Base-by-base conservation (phyloP, 1,140 invertebrate species). In the Caenorhabditis brenneri region DNA sequence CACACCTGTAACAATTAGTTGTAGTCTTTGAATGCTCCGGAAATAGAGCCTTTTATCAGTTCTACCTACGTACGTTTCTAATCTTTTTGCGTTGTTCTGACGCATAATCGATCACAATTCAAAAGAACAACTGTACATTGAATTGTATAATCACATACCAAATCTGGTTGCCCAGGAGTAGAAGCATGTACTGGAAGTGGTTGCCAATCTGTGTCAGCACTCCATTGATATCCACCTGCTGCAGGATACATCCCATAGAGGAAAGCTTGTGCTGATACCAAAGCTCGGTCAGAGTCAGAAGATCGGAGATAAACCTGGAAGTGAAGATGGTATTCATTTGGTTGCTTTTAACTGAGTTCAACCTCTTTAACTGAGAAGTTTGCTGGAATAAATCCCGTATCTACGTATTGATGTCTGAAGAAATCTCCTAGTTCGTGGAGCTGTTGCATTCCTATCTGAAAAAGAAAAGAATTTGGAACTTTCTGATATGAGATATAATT, bases 361-460 rank as follows among this genome's bases (percentile, higher is more conserved):
- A 46, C 51, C 36, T 80, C 78, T 80, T 55, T 80, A 6, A 51
- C 39, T 39, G 48, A 51, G 19, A 55, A 81, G 16, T 55, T 81
- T 0, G 53, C 51, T 60, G 49, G 80, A 24, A 58, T 53, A 5
- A 60, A 58, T 22, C 27, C 33, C 22, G 51, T 33, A 29, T 78
- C 86, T 1, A 55, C 86, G 31, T 87, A 87, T 22, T 86, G 86
- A 22, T 84, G 19, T 46, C 79, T 84, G 46, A 87, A 87, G 53
- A 87, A 87, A 3, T 87, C 60, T 27, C 86, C 86, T 12, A 87
- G 39, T 22, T 84, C 81, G 36, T 85, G 55, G 48, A 85, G 81
- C 83, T 88, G 87, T 79, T 83, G 80, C 84, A 88, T 88, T 83
- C 88, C 86, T 24, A 53, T 48, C 85, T 86, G 46, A 85, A 85